Base-by-base conservation (phyloP, 1,140 invertebrate species). In the Melanaphis sacchari region DNA sequence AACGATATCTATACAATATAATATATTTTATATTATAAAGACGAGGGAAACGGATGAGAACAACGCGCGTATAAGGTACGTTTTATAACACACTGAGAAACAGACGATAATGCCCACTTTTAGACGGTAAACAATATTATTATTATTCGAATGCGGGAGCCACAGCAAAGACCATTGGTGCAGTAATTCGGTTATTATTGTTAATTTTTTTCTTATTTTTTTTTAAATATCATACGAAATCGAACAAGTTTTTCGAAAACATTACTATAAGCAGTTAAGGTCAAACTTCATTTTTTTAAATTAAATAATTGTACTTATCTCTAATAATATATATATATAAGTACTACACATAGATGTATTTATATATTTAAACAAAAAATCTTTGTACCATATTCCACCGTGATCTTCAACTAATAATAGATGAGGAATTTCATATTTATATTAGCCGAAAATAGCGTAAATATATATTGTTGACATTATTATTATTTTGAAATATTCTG, bases 1-100 rank as follows among this genome's bases (percentile, higher is more conserved):
- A 93, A 93, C 91, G 91, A 93, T 93, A 93, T 93, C 46, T 40
- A n/a, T 52, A 93, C 91, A 93, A 76, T 76, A n/a, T 76, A 76
- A 76, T 76, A 76, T 76, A 76, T 76, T 76, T 76, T 18, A n/a
- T 76, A 76, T 76, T 76, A 18, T 76, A 93, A 93, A 93, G 91
- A 84, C 81, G 81, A 52, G 90, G 90, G 66, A 81, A 81, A 82
- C 90, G 90, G 76, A 92, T 52, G 82, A 81, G 91, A 93, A 93
- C 91, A 54, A 59, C 36, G 18, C 15, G 5, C 24, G 38, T 90
- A 40, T 59, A 26, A 38, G n/a, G 38, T 31, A 40, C 22, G 43
- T 76, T 31, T 76, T 91, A 43, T 90, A 31, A 5, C 18, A 11
- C 9, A 24, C 76, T 87, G 52, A 93, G 54, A 85, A 92, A 84